These are phyloP conservation scores for Acromyrmex echinatior DNA, from an alignment of 1,140 invertebrate genomes.

Conservation along the genomic window DNA sequence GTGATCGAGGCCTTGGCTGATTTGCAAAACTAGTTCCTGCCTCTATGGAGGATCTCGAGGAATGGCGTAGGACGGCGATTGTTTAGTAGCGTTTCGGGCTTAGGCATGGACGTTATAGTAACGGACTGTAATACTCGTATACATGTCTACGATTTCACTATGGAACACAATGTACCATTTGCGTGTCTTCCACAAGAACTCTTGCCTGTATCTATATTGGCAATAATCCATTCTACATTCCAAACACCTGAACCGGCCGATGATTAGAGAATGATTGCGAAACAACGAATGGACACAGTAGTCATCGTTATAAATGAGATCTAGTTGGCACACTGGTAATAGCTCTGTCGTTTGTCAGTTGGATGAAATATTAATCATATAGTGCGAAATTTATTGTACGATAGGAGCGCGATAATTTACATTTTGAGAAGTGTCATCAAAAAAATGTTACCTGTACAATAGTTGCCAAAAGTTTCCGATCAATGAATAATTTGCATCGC, in stretches of 20 bases:
- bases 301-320: slow-evolving; percentile 49
- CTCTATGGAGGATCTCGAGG: slow-evolving; percentile 71
- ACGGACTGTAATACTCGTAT: slow-evolving; percentile 67
- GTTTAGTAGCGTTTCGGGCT: slow-evolving; percentile 67
- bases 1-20: slow-evolving; percentile 73
- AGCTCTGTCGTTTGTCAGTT: slow-evolving; percentile 26
- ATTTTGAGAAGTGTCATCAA: not conserved
- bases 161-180: slow-evolving; percentile 52
- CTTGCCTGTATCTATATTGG: not conserved
- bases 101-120: slow-evolving; percentile 62
- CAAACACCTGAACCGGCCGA: slow-evolving; percentile 25
- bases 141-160: slow-evolving; percentile 44
- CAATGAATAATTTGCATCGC: no score
- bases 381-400: not conserved
- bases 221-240: slow-evolving; percentile 32
- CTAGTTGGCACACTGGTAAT: slow-evolving; percentile 36
- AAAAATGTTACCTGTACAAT: not conserved
- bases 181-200: not conserved
- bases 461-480: no score
- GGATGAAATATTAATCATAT: slow-evolving; percentile 8
- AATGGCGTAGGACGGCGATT: slow-evolving; percentile 71
- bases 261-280: slow-evolving; percentile 37
- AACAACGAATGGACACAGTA: slow-evolving; percentile 25
- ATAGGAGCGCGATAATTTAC: not conserved
- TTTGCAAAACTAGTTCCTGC: slow-evolving; percentile 71